These are phyloP conservation scores for Anticlea derivata DNA, from an alignment of 2,888 invertebrate species.

Conservation along the genomic window DNA sequence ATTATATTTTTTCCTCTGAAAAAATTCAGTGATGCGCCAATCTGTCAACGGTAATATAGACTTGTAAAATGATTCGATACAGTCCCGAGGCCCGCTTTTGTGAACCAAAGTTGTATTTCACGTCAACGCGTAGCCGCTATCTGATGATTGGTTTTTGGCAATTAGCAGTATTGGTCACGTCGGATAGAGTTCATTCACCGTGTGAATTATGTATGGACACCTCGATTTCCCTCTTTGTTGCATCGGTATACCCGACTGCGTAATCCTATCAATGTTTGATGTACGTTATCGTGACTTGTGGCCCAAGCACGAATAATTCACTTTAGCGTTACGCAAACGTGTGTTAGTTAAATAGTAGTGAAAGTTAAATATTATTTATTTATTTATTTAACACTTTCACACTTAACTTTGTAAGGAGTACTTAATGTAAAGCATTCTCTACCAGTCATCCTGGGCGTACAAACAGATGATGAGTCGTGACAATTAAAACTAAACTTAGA, in stretches of 20 bases:
- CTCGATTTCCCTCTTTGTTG: conserved; percentile 74
- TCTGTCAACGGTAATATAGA: conserved; percentile 25
- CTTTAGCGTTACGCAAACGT: too few species aligned
- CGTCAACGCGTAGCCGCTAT: conserved; percentile 76
- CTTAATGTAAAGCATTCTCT: too few species aligned
- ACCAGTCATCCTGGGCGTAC: too few species aligned
- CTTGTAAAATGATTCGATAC: conserved; percentile 32
- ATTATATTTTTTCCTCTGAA: too few species aligned
- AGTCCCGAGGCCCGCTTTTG: conserved; percentile 56
- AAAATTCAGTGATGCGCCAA: conserved; percentile 9
- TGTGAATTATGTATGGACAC: conserved; percentile 81
- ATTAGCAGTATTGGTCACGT: conserved; percentile 82
- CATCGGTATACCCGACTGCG: conserved; percentile 50
- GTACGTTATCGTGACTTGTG: too few species aligned
- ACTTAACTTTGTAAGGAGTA: too few species aligned
- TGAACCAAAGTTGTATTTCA: conserved; percentile 80
- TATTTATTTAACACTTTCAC: too few species aligned
- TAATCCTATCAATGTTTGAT: conserved; percentile 38
- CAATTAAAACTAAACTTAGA: too few species aligned
- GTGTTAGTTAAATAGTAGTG: too few species aligned
- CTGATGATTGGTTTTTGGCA: conserved; percentile 85
- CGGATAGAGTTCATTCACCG: conserved; percentile 79
- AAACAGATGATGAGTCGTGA: too few species aligned
- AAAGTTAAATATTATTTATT: too few species aligned
- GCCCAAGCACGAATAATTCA: too few species aligned